These are phyloP conservation scores for Cryptus viduatorius DNA, from an alignment of 2,888 invertebrate species.

Conservation along the genomic window DNA sequence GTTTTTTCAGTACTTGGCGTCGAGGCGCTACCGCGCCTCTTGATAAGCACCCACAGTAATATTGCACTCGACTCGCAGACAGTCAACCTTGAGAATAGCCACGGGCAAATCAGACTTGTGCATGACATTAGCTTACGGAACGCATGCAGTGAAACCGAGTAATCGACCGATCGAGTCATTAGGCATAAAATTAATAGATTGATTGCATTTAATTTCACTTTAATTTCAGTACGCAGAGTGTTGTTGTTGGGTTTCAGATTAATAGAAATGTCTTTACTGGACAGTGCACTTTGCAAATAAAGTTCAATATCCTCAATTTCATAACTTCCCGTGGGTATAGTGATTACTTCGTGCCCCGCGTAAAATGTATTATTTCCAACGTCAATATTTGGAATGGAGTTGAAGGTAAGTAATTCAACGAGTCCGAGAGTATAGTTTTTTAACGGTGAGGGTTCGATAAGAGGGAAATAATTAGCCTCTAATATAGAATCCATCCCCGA, in stretches of 20 bases:
- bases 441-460: constrained; percentile 68
- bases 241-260: constrained; percentile 58
- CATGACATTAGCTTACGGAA: constrained; percentile 40
- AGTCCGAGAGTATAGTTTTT: constrained; percentile 74
- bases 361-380: constrained; percentile 71
- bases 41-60: constrained; percentile 76
- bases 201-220: constrained; percentile 62
- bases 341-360: constrained; percentile 26
- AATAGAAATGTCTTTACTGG: constrained; percentile 35
- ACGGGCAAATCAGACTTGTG: constrained; percentile 56
- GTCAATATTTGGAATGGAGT: constrained; percentile 79
- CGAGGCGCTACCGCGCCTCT: no score
- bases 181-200: constrained; percentile 60
- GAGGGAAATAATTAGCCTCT: constrained; percentile 71
- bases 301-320: constrained; percentile 56
- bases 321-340: constrained; percentile 57
- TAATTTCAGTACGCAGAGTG: constrained; percentile 58
- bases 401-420: constrained; percentile 70
- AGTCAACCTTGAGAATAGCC: constrained; percentile 70
- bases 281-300: constrained; percentile 31
- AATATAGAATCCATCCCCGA: constrained; percentile 68
- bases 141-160: constrained; percentile 61
- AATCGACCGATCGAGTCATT: constrained; percentile 61
- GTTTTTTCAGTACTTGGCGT: no score
- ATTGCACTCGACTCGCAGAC: constrained; percentile 76